phyloP scores from a whole-genome alignment of 2,888 invertebrate species.

The Melipona beecheii region DNA sequence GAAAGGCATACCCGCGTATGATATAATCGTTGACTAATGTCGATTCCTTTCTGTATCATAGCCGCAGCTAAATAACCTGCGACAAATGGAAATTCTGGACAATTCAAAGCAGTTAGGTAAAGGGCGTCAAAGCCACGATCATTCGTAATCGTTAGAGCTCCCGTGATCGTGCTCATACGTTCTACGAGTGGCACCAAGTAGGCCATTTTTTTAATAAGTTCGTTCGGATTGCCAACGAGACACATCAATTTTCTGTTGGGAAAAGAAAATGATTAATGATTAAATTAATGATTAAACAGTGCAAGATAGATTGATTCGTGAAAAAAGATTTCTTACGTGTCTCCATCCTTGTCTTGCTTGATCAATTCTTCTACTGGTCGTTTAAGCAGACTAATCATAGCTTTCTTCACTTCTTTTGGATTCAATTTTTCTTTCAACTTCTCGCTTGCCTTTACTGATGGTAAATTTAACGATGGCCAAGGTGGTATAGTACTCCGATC shows the following conservation, averaged over 20 bases:
- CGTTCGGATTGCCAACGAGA: conserved; percentile 74
- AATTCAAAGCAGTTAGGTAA: conserved; percentile 78
- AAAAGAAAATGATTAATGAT: background rate
- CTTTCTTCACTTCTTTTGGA: conserved; percentile 73
- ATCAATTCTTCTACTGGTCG: conserved; percentile 68
- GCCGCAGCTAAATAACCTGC: conserved; percentile 77
- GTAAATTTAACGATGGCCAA: conserved; percentile 77
- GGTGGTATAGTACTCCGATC: conserved; percentile 56
- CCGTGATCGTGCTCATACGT: conserved; percentile 68
- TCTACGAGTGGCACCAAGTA: conserved; percentile 78
- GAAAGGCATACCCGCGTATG: conserved; percentile 68
- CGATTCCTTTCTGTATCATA: conserved; percentile 74
- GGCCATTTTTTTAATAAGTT: conserved; percentile 72
- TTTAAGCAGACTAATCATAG: conserved; percentile 76
- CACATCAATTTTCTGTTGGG: conserved; percentile 75
- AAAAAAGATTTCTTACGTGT: conserved; percentile 73
- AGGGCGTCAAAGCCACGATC: conserved; percentile 77
- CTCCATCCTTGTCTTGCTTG: conserved; percentile 74
- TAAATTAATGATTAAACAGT: background rate
- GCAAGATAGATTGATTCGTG: background rate
- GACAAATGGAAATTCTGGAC: conserved; percentile 75
- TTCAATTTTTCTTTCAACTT: conserved; percentile 73
- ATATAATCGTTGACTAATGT: conserved; percentile 74
- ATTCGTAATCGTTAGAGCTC: conserved; percentile 72
- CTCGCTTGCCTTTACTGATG: conserved; percentile 70